Evolutionary conservation across 1,140 invertebrate genomes (phyloP).

Genomic region (Drosophila albomicans): DNA sequence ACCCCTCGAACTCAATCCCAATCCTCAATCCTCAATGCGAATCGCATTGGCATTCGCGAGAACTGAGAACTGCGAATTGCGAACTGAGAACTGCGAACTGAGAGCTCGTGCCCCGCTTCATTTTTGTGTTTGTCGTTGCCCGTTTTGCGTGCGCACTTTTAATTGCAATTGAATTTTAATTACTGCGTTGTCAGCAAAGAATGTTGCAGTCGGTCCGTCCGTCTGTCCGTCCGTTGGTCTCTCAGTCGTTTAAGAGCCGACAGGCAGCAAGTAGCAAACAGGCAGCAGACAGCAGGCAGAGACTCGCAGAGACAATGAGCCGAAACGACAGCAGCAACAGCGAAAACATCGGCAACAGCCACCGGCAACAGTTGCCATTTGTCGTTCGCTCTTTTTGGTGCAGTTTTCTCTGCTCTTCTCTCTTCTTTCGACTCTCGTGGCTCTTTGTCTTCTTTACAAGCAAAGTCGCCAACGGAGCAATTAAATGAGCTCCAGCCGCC

Average conservation of each 20-base stretch:
- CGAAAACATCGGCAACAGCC: constrained; percentile 16
- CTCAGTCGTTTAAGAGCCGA: constrained; percentile 64
- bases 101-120: constrained; percentile 30
- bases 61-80: no score
- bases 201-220: constrained; percentile 64
- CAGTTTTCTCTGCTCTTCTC: constrained; percentile 13
- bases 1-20: constrained; percentile 15
- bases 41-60: neutral
- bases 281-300: constrained; percentile 10
- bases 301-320: constrained; percentile 7
- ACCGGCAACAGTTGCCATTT: constrained; percentile 59
- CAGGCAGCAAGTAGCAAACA: constrained; percentile 27
- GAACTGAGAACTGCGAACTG: neutral
- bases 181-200: constrained; percentile 84
- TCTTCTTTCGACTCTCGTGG: neutral
- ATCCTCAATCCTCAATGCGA: neutral
- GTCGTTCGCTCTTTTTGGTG: neutral
- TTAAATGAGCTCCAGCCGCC: constrained; percentile 72
- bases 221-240: neutral
- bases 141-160: constrained; percentile 82
- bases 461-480: constrained; percentile 65
- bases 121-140: constrained; percentile 66
- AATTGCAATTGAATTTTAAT: constrained; percentile 85
- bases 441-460: constrained; percentile 69
- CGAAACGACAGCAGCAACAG: constrained; percentile 9